phyloP scores from a whole-genome alignment of 2,797 vertebrate genomes.

The Picus viridis region DNA sequence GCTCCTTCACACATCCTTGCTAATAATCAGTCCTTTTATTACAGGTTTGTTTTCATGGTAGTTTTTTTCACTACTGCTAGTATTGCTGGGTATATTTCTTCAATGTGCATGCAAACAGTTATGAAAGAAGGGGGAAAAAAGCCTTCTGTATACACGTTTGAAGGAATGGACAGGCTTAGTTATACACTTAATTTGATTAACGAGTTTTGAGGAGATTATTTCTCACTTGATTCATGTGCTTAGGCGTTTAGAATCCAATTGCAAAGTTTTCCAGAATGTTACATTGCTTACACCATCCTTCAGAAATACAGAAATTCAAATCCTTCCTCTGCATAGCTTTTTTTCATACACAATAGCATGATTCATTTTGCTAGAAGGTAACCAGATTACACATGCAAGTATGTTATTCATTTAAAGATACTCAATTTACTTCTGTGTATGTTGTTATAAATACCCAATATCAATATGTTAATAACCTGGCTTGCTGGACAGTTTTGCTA shows the following conservation, averaged over 20 bases:
- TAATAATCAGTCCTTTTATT: conserved; percentile 36
- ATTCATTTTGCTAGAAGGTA: conserved; percentile 25
- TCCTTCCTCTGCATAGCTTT: background rate
- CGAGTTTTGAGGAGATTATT: conserved; percentile 51
- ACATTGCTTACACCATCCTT: background rate
- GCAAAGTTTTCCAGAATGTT: conserved; percentile 34
- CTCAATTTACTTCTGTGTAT: background rate
- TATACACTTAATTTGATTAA: conserved; percentile 47
- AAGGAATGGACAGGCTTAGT: conserved; percentile 8
- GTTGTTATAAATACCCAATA: background rate
- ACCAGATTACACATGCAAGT: background rate
- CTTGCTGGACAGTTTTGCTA: background rate
- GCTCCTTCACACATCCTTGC: background rate
- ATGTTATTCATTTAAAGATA: background rate
- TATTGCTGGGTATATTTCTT: conserved; percentile 7
- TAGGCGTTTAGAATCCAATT: conserved; percentile 51
- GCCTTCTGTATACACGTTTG: conserved; percentile 12
- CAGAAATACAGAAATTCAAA: background rate
- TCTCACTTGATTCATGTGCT: conserved; percentile 46
- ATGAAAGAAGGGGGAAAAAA: conserved; percentile 4
- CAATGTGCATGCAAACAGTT: background rate
- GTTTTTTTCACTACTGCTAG: conserved; percentile 14
- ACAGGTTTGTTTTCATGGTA: conserved; percentile 25
- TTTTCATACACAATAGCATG: background rate
- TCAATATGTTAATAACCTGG: background rate